Evolutionary conservation across 1,140 invertebrate genomes (phyloP).

Genomic region (Drosophila kepulauana): DNA sequence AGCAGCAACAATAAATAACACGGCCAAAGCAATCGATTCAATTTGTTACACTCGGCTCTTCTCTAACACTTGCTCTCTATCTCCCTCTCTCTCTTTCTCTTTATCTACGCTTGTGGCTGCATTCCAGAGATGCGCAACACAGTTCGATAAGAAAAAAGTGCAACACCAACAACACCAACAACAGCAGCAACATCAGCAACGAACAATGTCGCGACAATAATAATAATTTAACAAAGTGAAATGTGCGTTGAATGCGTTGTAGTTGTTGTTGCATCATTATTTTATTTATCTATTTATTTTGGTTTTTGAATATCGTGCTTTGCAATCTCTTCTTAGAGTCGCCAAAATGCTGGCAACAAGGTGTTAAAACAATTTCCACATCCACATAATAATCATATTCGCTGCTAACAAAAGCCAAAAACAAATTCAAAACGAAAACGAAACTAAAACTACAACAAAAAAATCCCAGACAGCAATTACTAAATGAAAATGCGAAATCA

Average conservation of each 20-base stretch:
- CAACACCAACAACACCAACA: slow-evolving; percentile 41
- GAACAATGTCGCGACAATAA: slow-evolving; percentile 64
- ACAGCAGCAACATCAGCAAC: background rate
- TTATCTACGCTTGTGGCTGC: slow-evolving; percentile 50
- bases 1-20: slow-evolving; percentile 70
- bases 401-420: slow-evolving; percentile 23
- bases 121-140: slow-evolving; percentile 78
- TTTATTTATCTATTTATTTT: slow-evolving; percentile 30
- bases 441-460: slow-evolving; percentile 47
- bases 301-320: slow-evolving; percentile 25
- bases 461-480: slow-evolving; percentile 55
- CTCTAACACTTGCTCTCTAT: slow-evolving; percentile 11
- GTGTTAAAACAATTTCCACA: slow-evolving; percentile 59
- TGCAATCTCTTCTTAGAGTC: slow-evolving; percentile 36
- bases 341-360: slow-evolving; percentile 53
- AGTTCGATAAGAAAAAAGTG: slow-evolving; percentile 58
- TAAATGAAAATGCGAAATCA: slow-evolving; percentile 80
- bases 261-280: slow-evolving; percentile 30
- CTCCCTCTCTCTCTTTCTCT: slow-evolving; percentile 1
- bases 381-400: slow-evolving; percentile 43
- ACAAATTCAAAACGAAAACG: slow-evolving; percentile 33
- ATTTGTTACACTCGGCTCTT: slow-evolving; percentile 44
- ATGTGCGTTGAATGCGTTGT: slow-evolving; percentile 30
- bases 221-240: slow-evolving; percentile 70
- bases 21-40: slow-evolving; percentile 77